Percentiles rank a stretch among this genome's conserved stretches.
Evolutionary conservation across 2,113 vertebrate genomes (phyloP).

Genomic region (Melanerpes aurifrons): DNA sequence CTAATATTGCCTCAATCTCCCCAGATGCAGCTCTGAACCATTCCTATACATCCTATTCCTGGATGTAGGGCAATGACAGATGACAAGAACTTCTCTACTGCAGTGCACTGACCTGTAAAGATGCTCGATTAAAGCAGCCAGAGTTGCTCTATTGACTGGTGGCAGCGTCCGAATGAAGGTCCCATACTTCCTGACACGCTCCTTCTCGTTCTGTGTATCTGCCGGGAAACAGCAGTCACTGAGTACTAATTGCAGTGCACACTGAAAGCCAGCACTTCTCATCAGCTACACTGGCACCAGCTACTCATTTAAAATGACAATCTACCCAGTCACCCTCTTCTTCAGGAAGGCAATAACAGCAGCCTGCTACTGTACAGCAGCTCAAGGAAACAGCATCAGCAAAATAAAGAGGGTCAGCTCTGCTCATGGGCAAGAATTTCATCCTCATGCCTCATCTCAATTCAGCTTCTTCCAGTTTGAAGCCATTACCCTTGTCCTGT

Average conservation of each 20-base stretch:
- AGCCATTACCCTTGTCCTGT: too few relatives aligned
- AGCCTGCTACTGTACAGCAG: neutral
- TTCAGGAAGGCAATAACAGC: neutral
- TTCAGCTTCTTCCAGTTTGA: too few relatives aligned
- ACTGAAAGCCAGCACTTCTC: neutral
- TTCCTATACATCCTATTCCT: rapidly evolving
- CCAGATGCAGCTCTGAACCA: neutral
- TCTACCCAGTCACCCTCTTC: neutral
- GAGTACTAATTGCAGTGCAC: neutral
- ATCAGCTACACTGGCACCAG: neutral
- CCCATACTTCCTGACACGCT: slow-evolving; percentile 87
- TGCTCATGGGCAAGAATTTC: neutral
- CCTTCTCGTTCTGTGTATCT: slow-evolving; percentile 87
- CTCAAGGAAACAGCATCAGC: neutral
- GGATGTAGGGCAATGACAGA: neutral
- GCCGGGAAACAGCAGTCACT: neutral
- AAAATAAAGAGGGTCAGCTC: neutral
- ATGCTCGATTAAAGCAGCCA: slow-evolving; percentile 91
- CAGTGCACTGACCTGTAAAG: slow-evolving; percentile 87
- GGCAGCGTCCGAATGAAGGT: slow-evolving; percentile 89
- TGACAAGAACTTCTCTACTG: neutral
- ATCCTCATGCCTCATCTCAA: too few relatives aligned
- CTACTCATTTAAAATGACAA: neutral
- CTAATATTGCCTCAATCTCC: neutral
- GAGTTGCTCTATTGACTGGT: slow-evolving; percentile 85